Base-by-base conservation (phyloP, 2,797 vertebrate species). In the Propithecus perrieri region DNA sequence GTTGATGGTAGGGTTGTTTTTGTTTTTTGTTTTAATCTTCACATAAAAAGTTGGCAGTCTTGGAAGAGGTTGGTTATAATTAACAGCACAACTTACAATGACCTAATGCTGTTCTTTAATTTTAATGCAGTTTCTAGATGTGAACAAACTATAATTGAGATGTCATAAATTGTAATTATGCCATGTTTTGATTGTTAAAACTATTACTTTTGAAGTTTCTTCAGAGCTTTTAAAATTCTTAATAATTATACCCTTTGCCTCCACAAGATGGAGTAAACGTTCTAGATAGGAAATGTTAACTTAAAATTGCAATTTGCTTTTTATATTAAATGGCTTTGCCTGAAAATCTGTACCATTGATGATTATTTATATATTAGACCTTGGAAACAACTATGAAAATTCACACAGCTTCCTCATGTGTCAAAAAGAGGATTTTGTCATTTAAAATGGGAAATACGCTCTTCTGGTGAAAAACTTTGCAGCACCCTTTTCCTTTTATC, bases 251-350 rank as follows among this genome's bases (percentile, higher is more conserved):
- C 92, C 72, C 17, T 0, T 97, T 97, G 96, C 72, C n/a, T 97
- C 98, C 98, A 98, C 98, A 96, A 98, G 98, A 67, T 98, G 98
- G 98, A 97, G 98, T 59, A 92, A 41, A 53, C 94, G 95, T 97
- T 97, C 67, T 95, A n/a, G 63, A 88, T 96, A 43, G 65, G 41
- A 93, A 35, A 24, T 71, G 13, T 50, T 63, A 95, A 53, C 26
- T 92, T 55, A 20, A 83, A 4, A 65, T 69, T 95, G 38, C 9
- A 71, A 18, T 85, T 93, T 95, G 65, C 38, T 94, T 96, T 95
- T 87, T 85, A 26, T 69, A 69, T 91, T 69, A 55, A 71, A 38
- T 90, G 63, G 59, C 63, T 97, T 94, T 92, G 22, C 35, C 72
- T 90, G 20, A 83, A 84, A 93, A 86, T 93, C 81, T 57, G 13